phyloP scores from a whole-genome alignment of 2,113 vertebrate genomes.

The Xerus inauris region DNA sequence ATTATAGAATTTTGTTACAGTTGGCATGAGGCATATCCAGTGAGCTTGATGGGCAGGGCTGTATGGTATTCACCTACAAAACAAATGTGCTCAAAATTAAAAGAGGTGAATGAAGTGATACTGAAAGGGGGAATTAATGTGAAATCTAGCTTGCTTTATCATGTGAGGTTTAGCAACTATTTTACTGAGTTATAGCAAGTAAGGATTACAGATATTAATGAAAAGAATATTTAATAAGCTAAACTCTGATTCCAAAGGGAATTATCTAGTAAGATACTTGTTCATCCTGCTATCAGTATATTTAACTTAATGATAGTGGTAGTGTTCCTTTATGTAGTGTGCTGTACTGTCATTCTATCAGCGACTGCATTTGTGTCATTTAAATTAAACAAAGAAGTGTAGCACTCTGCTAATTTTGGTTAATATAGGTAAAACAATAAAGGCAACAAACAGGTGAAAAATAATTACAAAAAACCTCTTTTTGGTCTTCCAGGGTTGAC shows the following conservation, averaged over 20 bases:
- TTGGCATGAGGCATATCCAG: neutral
- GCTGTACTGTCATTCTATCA: neutral
- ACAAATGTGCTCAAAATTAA: neutral
- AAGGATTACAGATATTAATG: constrained; percentile 83
- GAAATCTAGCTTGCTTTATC: constrained; percentile 80
- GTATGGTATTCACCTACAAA: constrained; percentile 4
- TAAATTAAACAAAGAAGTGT: constrained; percentile 20
- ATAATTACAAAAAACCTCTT: neutral
- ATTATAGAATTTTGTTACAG: constrained; percentile 52
- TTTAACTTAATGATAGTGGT: constrained; percentile 71
- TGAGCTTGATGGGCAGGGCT: neutral
- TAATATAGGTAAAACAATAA: constrained; percentile 5
- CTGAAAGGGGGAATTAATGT: constrained; percentile 63
- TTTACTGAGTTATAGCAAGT: constrained; percentile 82
- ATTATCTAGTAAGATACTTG: constrained; percentile 82
- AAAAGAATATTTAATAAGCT: constrained; percentile 83
- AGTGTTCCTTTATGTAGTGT: constrained; percentile 58
- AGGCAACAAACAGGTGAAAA: neutral
- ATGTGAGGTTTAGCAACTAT: constrained; percentile 73
- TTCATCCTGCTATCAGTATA: constrained; percentile 73
- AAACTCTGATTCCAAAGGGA: constrained; percentile 83
- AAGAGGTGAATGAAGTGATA: constrained; percentile 55
- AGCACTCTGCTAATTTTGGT: constrained; percentile 9
- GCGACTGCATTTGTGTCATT: neutral
- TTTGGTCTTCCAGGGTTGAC: constrained; percentile 4